phyloP scores from a whole-genome alignment of 2,797 vertebrate genomes.

The Parauchenoglanis ngamensis region DNA sequence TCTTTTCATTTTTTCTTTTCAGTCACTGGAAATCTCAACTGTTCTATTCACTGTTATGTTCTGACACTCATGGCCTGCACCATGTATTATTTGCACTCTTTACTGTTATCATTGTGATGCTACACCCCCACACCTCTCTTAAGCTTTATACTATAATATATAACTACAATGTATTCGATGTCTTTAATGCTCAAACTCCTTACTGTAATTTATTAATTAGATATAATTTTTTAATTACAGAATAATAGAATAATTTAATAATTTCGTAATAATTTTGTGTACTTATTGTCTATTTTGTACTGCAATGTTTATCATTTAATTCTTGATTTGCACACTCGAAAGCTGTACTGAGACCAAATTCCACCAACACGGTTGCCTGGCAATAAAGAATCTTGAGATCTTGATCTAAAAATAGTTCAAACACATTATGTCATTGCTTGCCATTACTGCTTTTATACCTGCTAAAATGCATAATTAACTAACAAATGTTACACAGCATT shows the following conservation, averaged over 20 bases:
- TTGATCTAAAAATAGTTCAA: conserved; percentile 3
- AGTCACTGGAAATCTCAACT: neutral
- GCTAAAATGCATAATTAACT: neutral
- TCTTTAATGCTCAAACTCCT: neutral
- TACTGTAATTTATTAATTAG: neutral
- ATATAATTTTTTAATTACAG: too few relatives aligned
- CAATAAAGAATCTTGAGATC: conserved; percentile 16
- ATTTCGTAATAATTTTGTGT: neutral
- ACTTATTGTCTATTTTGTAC: neutral
- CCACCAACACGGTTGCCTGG: conserved; percentile 30
- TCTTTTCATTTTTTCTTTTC: too few relatives aligned
- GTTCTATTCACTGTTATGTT: neutral
- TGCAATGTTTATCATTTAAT: neutral
- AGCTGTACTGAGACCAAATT: neutral
- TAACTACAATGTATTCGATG: neutral
- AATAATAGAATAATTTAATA: too few relatives aligned
- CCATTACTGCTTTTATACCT: neutral
- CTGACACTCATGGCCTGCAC: neutral
- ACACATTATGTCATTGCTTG: neutral
- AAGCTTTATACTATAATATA: conserved; percentile 2
- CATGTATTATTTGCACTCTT: neutral
- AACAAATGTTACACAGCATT: neutral
- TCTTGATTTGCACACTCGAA: neutral
- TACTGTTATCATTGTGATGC: neutral
- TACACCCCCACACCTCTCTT: neutral